Percentiles rank a stretch among this genome's conserved stretches.
Evolutionary conservation across 2,797 vertebrate genomes (phyloP).

Genomic region (Siniperca undulata): DNA sequence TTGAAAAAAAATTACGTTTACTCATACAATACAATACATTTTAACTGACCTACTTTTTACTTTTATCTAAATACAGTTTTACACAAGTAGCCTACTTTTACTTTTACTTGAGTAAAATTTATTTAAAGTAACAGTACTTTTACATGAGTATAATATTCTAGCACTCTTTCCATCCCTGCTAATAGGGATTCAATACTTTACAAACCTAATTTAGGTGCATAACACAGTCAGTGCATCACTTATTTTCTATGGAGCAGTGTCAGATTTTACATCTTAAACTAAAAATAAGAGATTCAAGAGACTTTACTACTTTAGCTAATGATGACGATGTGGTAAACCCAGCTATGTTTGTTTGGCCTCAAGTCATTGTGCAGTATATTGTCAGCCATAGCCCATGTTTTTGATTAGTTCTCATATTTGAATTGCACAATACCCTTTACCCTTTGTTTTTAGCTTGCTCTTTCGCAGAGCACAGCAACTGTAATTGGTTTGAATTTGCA

Average conservation of each 20-base stretch:
- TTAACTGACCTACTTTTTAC: no score
- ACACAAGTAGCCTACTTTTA: no score
- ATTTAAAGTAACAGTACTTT: no score
- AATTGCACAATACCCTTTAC: not conserved
- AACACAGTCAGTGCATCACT: not conserved
- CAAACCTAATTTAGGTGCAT: not conserved
- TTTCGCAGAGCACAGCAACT: not conserved
- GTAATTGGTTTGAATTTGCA: not conserved
- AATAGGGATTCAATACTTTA: no score
- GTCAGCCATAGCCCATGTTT: not conserved
- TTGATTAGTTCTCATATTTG: not conserved
- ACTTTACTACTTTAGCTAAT: not conserved
- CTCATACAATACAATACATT: no score
- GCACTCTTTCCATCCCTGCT: no score
- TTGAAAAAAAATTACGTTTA: no score
- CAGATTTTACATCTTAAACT: not conserved
- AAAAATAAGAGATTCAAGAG: not conserved
- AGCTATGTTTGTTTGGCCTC: not conserved
- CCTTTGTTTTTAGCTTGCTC: not conserved
- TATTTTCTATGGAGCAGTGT: not conserved
- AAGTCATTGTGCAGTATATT: not conserved
- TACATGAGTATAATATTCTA: no score
- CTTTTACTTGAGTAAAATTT: no score
- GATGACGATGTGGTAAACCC: not conserved
- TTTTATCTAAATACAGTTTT: no score